These are phyloP conservation scores for cat (Felis catus) DNA, from an alignment of 2,113 vertebrate species.

Conservation along the genomic window F.catus_Fca126_mat1.0 CM031414.1:66315001-66315500, in stretches of 20 bases:
- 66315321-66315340: background rate
- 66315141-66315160: background rate
- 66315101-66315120: background rate
- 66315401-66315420: background rate
- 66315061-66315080: too few relatives aligned
- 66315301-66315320: background rate
- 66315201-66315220: background rate
- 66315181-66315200: background rate
- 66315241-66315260: background rate
- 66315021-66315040: too few relatives aligned
- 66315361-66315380: background rate
- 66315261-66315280: background rate
- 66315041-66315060: too few relatives aligned
- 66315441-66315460: background rate
- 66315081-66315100: too few relatives aligned
- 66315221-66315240: background rate
- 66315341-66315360: background rate
- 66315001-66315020: too few relatives aligned
- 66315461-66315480: background rate
- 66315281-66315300: background rate
- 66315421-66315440: background rate
- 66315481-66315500: background rate
- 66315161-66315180: background rate
- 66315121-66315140: background rate
- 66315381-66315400: constrained; percentile 1